Percentiles rank a stretch among this genome's conserved stretches.
Conservation (phyloP, 2,113 vertebrate species). For the Oncorhynchus kisutch region DNA sequence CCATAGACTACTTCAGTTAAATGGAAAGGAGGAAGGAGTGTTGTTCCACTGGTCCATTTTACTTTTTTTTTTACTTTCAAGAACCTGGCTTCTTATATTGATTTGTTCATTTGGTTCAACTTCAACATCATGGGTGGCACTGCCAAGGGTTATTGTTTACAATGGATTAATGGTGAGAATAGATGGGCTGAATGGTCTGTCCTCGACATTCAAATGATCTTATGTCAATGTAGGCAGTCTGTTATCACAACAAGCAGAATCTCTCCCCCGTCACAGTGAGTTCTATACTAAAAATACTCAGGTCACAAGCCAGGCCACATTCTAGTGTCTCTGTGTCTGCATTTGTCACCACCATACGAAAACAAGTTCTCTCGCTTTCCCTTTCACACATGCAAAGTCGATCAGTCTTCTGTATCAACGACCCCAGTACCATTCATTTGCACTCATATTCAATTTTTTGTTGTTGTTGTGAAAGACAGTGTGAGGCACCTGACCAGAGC, state of each 20-base stretch:
- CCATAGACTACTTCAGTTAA: background rate
- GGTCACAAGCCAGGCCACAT: conserved; percentile 5
- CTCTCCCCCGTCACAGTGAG: background rate
- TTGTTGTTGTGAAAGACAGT: background rate
- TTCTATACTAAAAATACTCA: conserved; percentile 31
- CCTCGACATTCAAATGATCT: conserved; percentile 9
- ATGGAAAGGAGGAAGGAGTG: background rate
- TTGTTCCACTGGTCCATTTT: background rate
- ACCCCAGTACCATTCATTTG: background rate
- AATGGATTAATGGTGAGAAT: background rate
- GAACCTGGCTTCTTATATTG: background rate
- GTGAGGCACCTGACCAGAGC: too few relatives aligned
- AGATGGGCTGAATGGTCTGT: conserved; percentile 22
- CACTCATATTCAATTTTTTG: background rate
- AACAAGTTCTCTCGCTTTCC: background rate
- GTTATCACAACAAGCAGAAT: conserved; percentile 64
- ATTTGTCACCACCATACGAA: background rate
- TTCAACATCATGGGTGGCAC: background rate
- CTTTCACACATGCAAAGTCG: background rate
- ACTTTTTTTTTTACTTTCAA: background rate
- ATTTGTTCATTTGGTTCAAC: background rate
- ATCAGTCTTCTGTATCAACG: background rate
- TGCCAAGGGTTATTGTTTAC: background rate
- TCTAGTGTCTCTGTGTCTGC: background rate
- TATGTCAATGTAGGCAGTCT: conserved; percentile 41